These are phyloP conservation scores for Clamator glandarius DNA, from an alignment of 2,797 vertebrate species.

Conservation along the genomic window DNA sequence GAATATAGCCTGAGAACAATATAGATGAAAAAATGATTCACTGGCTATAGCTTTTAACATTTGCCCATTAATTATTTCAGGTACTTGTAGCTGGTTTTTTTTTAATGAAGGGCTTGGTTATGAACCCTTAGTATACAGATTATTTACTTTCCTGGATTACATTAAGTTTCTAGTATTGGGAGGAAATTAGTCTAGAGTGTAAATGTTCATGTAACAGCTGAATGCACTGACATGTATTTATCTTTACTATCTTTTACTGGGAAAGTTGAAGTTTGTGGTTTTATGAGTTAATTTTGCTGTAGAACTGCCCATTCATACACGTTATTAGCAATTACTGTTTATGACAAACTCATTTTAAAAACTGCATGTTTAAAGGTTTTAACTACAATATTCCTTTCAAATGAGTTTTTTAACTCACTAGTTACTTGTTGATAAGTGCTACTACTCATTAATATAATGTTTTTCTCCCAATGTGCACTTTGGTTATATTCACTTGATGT, in stretches of 20 bases:
- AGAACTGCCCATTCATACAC: slow-evolving; percentile 43
- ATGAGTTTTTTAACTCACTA: slow-evolving; percentile 47
- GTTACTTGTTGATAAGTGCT: slow-evolving; percentile 54
- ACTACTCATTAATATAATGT: slow-evolving; percentile 26
- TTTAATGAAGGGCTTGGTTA: not conserved
- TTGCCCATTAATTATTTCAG: not conserved
- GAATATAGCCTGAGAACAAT: not conserved
- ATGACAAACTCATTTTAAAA: slow-evolving; percentile 47
- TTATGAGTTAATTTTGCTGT: slow-evolving; percentile 52
- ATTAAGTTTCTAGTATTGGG: slow-evolving; percentile 4
- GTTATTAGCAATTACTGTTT: slow-evolving; percentile 57
- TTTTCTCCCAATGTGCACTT: slow-evolving; percentile 52
- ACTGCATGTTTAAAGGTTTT: slow-evolving; percentile 44
- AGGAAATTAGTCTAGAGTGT: not conserved
- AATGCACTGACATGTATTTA: not conserved
- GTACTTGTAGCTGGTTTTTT: not conserved
- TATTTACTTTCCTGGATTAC: not conserved
- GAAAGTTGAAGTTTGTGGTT: slow-evolving; percentile 45
- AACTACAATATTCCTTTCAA: slow-evolving; percentile 36
- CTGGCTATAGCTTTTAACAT: not conserved
- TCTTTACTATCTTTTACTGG: slow-evolving; percentile 17
- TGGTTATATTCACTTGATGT: slow-evolving; percentile 60
- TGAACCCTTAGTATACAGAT: not conserved
- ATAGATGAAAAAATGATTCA: not conserved
- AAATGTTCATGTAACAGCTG: not conserved